A percentile compares a stretch with the other conserved stretches of the same genome.
Conservation (phyloP, 1,140 invertebrate genomes). For the Berghia stephanieae region DNA sequence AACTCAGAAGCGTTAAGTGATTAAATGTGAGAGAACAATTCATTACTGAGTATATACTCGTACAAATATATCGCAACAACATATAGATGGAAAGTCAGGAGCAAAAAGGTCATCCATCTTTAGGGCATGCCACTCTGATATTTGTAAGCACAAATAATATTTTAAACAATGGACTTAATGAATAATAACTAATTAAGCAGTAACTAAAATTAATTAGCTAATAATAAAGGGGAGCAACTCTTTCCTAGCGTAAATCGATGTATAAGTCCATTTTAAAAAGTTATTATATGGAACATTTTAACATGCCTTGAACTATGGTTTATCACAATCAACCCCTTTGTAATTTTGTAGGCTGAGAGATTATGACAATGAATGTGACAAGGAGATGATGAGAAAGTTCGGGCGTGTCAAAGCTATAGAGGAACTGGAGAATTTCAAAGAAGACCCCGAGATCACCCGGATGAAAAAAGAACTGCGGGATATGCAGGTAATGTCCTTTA, state of each 20-base stretch:
- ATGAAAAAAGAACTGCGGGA: not conserved
- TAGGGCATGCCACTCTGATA: too few relatives aligned
- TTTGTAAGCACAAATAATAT: too few relatives aligned
- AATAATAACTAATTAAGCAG: not conserved
- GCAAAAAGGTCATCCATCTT: too few relatives aligned
- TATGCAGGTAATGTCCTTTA: constrained; percentile 1
- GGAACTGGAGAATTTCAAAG: constrained; percentile 12
- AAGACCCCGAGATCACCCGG: constrained; percentile 1
- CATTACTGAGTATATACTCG: too few relatives aligned
- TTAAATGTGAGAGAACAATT: too few relatives aligned
- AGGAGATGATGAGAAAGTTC: constrained; percentile 25
- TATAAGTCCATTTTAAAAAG: not conserved
- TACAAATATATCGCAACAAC: too few relatives aligned
- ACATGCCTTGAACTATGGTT: not conserved
- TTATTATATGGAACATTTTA: not conserved
- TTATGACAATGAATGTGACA: not conserved
- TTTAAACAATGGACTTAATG: too few relatives aligned
- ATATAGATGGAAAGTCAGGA: too few relatives aligned
- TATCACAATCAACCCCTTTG: not conserved
- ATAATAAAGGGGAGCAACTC: not conserved
- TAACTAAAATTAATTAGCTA: not conserved
- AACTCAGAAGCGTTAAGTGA: too few relatives aligned
- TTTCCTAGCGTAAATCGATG: not conserved
- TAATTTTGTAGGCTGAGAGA: not conserved
- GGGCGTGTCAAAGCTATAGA: constrained; percentile 11